Evolutionary conservation across 92 coral and sea anemone species (phyloP).

Genomic region (Zoanthus solanderi): DNA sequence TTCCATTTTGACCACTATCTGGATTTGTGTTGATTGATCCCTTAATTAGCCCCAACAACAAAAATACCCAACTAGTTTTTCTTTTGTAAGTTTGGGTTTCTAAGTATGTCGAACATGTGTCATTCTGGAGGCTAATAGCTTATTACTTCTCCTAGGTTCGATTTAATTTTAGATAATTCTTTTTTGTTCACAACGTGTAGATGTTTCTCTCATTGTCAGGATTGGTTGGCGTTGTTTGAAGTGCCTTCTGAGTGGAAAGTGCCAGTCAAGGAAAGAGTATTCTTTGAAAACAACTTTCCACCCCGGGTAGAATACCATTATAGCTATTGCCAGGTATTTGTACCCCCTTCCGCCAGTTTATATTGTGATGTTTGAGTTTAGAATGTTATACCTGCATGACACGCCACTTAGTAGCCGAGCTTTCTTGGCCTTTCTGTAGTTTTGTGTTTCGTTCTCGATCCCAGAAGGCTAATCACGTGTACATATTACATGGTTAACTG

Average conservation of each 20-base stretch:
- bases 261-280: slow-evolving; percentile 65
- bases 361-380: not conserved
- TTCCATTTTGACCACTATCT: no score
- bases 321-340: slow-evolving; percentile 78
- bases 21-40: no score
- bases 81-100: no score
- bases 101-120: no score
- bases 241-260: slow-evolving; percentile 76
- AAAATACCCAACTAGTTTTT: no score
- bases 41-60: no score
- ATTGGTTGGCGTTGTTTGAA: slow-evolving; percentile 75
- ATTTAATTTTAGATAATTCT: not conserved
- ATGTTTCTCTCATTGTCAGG: slow-evolving; percentile 39
- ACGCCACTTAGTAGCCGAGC: not conserved
- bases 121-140: no score
- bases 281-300: slow-evolving; percentile 62
- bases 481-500: no score
- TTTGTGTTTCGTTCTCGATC: no score
- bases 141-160: no score
- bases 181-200: not conserved
- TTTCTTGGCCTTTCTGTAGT: no score
- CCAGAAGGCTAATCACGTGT: no score
- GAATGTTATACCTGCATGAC: not conserved
- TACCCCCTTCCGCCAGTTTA: not conserved
- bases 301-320: slow-evolving; percentile 57